Conservation (phyloP, 1,140 invertebrate genomes). For the Brachionus rotundiformis region DNA sequence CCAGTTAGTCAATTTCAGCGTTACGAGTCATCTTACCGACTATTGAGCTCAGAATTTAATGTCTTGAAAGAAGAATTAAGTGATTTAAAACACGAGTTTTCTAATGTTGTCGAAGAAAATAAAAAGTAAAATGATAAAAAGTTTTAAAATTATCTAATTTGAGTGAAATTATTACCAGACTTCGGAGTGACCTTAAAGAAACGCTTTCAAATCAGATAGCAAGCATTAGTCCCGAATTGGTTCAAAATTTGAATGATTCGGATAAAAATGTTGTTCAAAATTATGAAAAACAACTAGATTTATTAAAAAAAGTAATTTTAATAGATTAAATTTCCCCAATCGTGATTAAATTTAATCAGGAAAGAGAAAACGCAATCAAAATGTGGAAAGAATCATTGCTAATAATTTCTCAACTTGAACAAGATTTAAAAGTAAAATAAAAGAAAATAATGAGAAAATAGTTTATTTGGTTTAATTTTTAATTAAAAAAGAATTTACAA, state of each 20-base stretch:
- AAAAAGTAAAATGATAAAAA: slow-evolving; percentile 20
- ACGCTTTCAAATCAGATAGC: slow-evolving; percentile 21
- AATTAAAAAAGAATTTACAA: slow-evolving; percentile 38
- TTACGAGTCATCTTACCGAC: slow-evolving; percentile 30
- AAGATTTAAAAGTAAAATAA: slow-evolving; percentile 48
- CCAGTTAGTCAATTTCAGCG: slow-evolving; percentile 25
- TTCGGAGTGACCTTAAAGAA: slow-evolving; percentile 30
- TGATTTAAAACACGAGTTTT: slow-evolving; percentile 40
- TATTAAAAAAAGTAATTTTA: slow-evolving; percentile 48
- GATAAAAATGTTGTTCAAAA: slow-evolving; percentile 26
- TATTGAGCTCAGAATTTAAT: slow-evolving; percentile 1
- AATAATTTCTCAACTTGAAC: slow-evolving; percentile 41
- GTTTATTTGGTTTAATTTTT: neutral
- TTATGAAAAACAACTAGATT: slow-evolving; percentile 48
- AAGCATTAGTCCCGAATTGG: neutral
- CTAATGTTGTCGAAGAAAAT: slow-evolving; percentile 44
- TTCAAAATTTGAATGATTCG: slow-evolving; percentile 7
- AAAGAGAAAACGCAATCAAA: slow-evolving; percentile 46
- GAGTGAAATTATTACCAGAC: neutral
- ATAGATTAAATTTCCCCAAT: neutral
- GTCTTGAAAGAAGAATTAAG: slow-evolving; percentile 35
- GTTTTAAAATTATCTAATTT: neutral
- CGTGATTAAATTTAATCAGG: slow-evolving; percentile 25
- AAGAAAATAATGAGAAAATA: neutral
- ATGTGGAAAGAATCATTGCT: slow-evolving; percentile 45